Evolutionary conservation across 2,113 vertebrate genomes (phyloP), one percentile per base, ranked within the genome.

Genomic region (Miniopterus natalensis): DNA sequence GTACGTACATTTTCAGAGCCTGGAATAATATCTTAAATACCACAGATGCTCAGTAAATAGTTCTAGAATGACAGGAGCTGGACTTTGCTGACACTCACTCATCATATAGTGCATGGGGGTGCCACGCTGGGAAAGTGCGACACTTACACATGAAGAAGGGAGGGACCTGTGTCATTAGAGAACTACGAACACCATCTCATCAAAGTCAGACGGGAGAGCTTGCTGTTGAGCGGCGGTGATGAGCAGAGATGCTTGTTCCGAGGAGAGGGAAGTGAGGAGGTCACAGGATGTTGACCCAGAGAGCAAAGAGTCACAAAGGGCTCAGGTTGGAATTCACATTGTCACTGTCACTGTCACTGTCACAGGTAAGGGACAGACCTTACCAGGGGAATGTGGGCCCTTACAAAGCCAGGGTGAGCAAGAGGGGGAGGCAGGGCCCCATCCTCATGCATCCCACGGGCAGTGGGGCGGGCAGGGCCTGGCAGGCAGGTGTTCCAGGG

Each of bases 401-500:
- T 63, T n/a, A 11, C 9, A n/a, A 49, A 83, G 45, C 15, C 81
- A 47, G 15, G 29, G 4, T 61, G 47, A 51, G 59, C 18, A 8
- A 63, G 8, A 40, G 6, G 11, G 25, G 42, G 15, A 23, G 59
- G 51, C 13, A 20, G 1, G n/a, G 4, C 51, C 12, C 29, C 8
- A 3, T 11, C 2, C 21, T 27, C 61, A 9, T 42, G 31, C 27
- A 36, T 36, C 18, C 49, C 63, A 14, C 3, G 18, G n/a, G 40
- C 8, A 27, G 18, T 0, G 1, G 1, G 13, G n/a, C 6, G 3
- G 79, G 29, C 8, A 0, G 25, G 40, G 51, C 73, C 84, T 61
- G 36, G 42, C 14, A 1, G 49, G 45, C 2, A 1, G 71, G 1
- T 7, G 13, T 27, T 15, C 13, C 40, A 6, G n/a, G 1, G 20